Percentiles rank a stretch among this genome's conserved stretches.
These are phyloP conservation scores for Scylla paramamosain DNA, from an alignment of 1,140 invertebrate species.

Conservation along the genomic window DNA sequence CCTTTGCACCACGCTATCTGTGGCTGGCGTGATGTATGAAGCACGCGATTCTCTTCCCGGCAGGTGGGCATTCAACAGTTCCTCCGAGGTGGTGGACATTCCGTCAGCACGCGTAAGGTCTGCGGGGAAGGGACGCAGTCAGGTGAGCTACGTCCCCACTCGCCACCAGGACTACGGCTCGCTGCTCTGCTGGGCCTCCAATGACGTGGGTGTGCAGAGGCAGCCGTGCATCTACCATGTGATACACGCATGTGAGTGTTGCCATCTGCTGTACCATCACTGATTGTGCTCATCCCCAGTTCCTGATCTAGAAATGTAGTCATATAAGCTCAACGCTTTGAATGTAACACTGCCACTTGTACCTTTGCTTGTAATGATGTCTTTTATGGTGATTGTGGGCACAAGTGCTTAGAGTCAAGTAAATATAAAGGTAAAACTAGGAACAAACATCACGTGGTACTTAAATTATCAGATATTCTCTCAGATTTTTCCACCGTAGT, in stretches of 20 bases:
- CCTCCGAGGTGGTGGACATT: conserved; percentile 73
- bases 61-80: conserved; percentile 77
- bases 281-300: neutral
- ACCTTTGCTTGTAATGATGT: too few species aligned
- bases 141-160: conserved; percentile 78
- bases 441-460: too few species aligned
- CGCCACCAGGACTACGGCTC: conserved; percentile 80
- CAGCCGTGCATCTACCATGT: conserved; percentile 90
- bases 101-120: conserved; percentile 44
- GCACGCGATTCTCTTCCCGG: neutral
- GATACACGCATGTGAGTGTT: conserved; percentile 87
- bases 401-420: too few species aligned
- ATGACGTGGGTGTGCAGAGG: conserved; percentile 89
- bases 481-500: too few species aligned
- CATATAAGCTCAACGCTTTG: too few species aligned
- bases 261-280: neutral
- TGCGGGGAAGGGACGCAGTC: conserved; percentile 62
- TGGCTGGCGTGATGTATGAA: too few species aligned
- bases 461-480: too few species aligned
- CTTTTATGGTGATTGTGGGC: too few species aligned
- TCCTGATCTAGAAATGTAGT: too few species aligned
- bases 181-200: conserved; percentile 92
- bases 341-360: too few species aligned
- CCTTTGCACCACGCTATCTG: too few species aligned
- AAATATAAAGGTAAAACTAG: too few species aligned